phyloP scores from a whole-genome alignment of 2,888 invertebrate species.

The Cephus spinipes region DNA sequence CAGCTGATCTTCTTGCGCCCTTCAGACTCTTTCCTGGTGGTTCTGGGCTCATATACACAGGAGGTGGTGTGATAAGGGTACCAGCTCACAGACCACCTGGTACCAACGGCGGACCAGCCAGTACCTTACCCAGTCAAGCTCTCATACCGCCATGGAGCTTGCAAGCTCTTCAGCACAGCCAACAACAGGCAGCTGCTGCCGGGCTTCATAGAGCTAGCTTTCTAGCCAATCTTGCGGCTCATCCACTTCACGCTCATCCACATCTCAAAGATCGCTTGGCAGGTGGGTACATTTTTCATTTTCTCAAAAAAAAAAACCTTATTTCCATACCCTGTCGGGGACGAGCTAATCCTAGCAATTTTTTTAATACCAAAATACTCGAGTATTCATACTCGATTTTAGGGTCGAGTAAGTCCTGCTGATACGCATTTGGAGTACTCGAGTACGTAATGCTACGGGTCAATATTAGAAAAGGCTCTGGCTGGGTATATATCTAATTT shows the following conservation, averaged over 20 bases:
- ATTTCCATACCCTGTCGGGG: not conserved
- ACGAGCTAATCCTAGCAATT: not conserved
- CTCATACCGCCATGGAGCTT: conserved; percentile 52
- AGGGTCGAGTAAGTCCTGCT: not conserved
- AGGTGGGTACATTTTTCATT: conserved; percentile 42
- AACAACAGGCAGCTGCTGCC: conserved; percentile 58
- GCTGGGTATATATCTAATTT: not conserved
- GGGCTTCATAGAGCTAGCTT: conserved; percentile 61
- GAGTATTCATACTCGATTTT: not conserved
- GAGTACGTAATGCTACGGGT: not conserved
- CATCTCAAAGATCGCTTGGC: conserved; percentile 63
- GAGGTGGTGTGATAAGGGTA: conserved; percentile 82
- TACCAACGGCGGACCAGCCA: conserved; percentile 60
- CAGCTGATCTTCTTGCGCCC: conserved; percentile 52
- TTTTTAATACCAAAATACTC: not conserved
- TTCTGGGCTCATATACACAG: conserved; percentile 64
- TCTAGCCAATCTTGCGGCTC: conserved; percentile 62
- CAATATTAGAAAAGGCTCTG: not conserved
- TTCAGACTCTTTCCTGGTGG: conserved; percentile 55
- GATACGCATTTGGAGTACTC: not conserved
- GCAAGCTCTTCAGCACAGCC: conserved; percentile 60
- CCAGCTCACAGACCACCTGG: conserved; percentile 82
- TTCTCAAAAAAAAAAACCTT: not conserved
- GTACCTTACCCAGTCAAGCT: conserved; percentile 46
- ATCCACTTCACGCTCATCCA: conserved; percentile 62